Base-by-base conservation (phyloP, 2,888 invertebrate species). In the Drosophila nr. perissopoda region DNA sequence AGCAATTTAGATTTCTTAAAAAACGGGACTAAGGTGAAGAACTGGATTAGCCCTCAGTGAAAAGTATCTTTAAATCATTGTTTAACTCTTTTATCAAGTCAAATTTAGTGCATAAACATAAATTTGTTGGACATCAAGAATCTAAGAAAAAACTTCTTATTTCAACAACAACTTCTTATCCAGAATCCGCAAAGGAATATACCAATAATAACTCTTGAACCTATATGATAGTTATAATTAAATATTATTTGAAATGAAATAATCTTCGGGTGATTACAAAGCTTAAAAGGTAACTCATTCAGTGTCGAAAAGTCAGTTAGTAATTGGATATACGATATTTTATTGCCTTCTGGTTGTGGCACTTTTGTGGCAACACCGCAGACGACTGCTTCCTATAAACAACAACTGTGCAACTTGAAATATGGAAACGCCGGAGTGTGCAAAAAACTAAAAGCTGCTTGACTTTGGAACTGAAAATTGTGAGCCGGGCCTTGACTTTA, bases 111-210 rank as follows among this genome's bases (percentile, higher is more conserved):
- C 65, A 8, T 11, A 21, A 42, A 6, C n/a, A 21, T 0, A 6
- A 21, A 42, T 21, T 42, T 3, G 11, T n/a, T 42, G n/a, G 11
- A 6, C 11, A 11, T 42, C 11, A n/a, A n/a, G 6, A 11, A 42
- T 4, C 11, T 0, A 11, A 6, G 42, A 11, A n/a, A 6, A 0
- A n/a, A 53, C 4, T 1, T 4, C 1, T 13, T 5, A 2, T n/a
- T n/a, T 33, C 36, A 46, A 25, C 1, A 29, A 25, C 31, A 29
- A 31, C 6, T 11, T 33, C 11, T 31, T 31, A 31, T 31, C 2
- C 10, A 48, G 16, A 21, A 16, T 21, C 1, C 4, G 1, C 38
- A 29, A 16, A 1, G 4, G 0, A 11, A 27, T 54, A 8, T 27
- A 25, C 11, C 18, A 25, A 13, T 25, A 11, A 34, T 1, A 21